These are phyloP conservation scores for Orbicella faveolata DNA, from an alignment of 64 coral and sea anemone species.

Conservation along the genomic window DNA sequence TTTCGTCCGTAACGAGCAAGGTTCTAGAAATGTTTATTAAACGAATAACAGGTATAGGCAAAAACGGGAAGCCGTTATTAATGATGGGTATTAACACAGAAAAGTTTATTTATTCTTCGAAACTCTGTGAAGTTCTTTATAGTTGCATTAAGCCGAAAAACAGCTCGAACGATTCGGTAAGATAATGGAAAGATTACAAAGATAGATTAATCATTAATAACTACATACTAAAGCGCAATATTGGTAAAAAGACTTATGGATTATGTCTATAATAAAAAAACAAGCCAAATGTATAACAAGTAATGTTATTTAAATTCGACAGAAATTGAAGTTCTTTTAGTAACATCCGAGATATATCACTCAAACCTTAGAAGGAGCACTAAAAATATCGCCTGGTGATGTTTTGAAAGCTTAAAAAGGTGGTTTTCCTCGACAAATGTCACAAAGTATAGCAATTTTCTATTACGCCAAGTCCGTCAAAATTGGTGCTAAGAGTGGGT, in stretches of 20 bases:
- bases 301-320: too few species aligned
- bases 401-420: too few species aligned
- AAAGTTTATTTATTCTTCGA: not conserved
- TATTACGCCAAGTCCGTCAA: too few species aligned
- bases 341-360: too few species aligned
- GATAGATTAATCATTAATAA: conserved; percentile 5
- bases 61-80: not conserved
- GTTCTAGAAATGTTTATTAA: not conserved
- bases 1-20: not conserved
- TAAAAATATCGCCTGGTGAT: too few species aligned
- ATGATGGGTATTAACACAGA: too few species aligned
- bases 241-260: not conserved
- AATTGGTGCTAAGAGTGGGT: too few species aligned
- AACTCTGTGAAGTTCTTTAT: not conserved
- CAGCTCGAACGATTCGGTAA: not conserved
- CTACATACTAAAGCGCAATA: not conserved
- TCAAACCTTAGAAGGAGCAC: too few species aligned
- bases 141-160: not conserved
- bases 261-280: not conserved
- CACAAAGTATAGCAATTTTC: too few species aligned
- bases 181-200: not conserved
- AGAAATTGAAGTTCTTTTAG: too few species aligned
- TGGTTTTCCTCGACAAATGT: too few species aligned
- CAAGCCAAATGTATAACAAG: not conserved
- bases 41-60: not conserved